These are phyloP conservation scores for Atta texana DNA, from an alignment of 1,140 invertebrate species.

Conservation along the genomic window DNA sequence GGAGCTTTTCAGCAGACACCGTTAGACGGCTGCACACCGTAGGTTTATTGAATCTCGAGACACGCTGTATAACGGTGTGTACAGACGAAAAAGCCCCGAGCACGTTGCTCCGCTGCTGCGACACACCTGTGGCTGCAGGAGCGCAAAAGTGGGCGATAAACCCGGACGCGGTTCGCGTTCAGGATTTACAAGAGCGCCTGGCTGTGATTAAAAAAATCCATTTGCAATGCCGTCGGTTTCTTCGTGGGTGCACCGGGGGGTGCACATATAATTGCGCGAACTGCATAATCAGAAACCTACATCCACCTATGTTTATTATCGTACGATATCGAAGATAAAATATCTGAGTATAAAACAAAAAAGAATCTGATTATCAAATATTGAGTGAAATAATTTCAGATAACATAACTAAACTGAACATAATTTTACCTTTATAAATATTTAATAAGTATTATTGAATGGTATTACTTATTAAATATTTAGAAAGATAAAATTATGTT, in stretches of 20 bases:
- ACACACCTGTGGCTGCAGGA: conserved; percentile 69
- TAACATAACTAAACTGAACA: too few relatives aligned
- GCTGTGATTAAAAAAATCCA: not conserved
- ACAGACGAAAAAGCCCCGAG: conserved; percentile 58
- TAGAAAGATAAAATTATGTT: too few relatives aligned
- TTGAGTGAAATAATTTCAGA: too few relatives aligned
- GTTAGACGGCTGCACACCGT: conserved; percentile 1
- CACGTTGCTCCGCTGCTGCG: conserved; percentile 50
- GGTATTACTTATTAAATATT: too few relatives aligned
- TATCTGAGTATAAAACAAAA: not conserved
- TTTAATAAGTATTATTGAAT: too few relatives aligned
- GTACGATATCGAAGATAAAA: not conserved
- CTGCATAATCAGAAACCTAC: not conserved
- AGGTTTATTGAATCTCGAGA: conserved; percentile 25
- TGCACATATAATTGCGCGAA: not conserved
- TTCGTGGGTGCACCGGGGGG: not conserved
- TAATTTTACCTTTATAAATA: too few relatives aligned
- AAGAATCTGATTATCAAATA: too few relatives aligned
- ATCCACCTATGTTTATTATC: not conserved
- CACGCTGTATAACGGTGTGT: conserved; percentile 55
- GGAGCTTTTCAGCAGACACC: not conserved
- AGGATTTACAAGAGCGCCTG: conserved; percentile 18
- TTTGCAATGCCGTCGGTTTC: not conserved
- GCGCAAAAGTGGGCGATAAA: conserved; percentile 70
- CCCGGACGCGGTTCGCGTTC: conserved; percentile 53